Evolutionary conservation across 2,797 vertebrate species (phyloP).

Genomic region (Glyptemys insculpta): DNA sequence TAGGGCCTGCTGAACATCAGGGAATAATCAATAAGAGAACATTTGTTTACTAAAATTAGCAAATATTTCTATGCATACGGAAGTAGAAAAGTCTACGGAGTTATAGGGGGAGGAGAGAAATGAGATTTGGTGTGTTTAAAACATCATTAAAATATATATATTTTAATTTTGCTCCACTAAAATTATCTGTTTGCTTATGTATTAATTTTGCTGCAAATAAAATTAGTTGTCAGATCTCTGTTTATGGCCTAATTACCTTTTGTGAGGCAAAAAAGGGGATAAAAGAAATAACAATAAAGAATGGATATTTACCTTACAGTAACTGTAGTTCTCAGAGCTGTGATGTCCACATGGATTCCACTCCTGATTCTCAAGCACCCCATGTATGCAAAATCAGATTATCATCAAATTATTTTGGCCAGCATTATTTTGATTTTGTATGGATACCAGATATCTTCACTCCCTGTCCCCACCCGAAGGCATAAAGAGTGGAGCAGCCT

Average conservation of each 20-base stretch:
- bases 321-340: not conserved
- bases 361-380: fast-evolving
- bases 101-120: slow-evolving; percentile 38
- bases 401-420: not conserved
- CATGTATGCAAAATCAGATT: not conserved
- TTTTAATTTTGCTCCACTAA: slow-evolving; percentile 75
- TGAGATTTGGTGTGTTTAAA: slow-evolving; percentile 31
- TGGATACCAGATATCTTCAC: not conserved
- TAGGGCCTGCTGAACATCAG: slow-evolving; percentile 8
- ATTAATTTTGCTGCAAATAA: slow-evolving; percentile 79
- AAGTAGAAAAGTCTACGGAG: not conserved
- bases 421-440: not conserved
- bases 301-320: not conserved
- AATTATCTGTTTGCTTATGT: slow-evolving; percentile 72
- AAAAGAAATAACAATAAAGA: slow-evolving; percentile 74
- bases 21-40: not conserved
- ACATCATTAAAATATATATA: slow-evolving; percentile 77
- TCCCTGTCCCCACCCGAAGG: not conserved
- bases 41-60: not conserved
- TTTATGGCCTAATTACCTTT: slow-evolving; percentile 83
- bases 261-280: slow-evolving; percentile 22
- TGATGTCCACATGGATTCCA: not conserved
- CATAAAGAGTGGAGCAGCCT: not conserved
- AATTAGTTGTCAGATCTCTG: slow-evolving; percentile 83
- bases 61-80: not conserved